Evolutionary conservation across 2,113 vertebrate genomes (phyloP).

Genomic region (Grallaria varia): DNA sequence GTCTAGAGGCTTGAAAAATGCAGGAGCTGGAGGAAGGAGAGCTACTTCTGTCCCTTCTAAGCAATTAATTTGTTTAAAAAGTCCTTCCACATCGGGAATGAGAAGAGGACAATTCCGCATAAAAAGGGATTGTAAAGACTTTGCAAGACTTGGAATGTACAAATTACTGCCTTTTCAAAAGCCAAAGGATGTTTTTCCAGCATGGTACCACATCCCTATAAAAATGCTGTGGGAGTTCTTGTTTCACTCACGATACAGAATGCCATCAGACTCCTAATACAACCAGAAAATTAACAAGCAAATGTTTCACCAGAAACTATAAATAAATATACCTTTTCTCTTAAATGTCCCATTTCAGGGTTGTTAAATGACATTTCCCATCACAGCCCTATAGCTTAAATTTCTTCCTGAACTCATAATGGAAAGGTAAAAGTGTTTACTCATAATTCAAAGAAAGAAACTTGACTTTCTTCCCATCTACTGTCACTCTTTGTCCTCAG

Average conservation of each 20-base stretch:
- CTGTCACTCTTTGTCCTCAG: not conserved
- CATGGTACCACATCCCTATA: not conserved
- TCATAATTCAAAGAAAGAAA: not conserved
- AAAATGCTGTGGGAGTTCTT: not conserved
- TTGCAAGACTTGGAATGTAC: not conserved
- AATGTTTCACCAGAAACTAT: not conserved
- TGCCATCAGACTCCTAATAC: not conserved
- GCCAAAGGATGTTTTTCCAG: not conserved
- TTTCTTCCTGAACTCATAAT: not conserved
- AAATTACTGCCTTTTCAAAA: slow-evolving; percentile 14
- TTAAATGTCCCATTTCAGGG: not conserved
- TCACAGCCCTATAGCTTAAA: not conserved
- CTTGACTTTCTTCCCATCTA: not conserved
- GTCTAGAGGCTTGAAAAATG: not conserved
- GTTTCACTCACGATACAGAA: not conserved
- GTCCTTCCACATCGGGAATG: not conserved
- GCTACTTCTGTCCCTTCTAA: not conserved
- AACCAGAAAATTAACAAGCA: not conserved
- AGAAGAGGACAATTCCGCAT: not conserved
- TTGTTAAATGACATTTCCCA: not conserved
- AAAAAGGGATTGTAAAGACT: not conserved
- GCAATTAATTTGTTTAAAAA: not conserved
- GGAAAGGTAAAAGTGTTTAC: not conserved
- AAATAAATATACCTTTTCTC: not conserved
- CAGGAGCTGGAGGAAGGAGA: not conserved